These are phyloP conservation scores for Sebastes aleutianus DNA, from an alignment of 2,797 vertebrate species.

Conservation along the genomic window DNA sequence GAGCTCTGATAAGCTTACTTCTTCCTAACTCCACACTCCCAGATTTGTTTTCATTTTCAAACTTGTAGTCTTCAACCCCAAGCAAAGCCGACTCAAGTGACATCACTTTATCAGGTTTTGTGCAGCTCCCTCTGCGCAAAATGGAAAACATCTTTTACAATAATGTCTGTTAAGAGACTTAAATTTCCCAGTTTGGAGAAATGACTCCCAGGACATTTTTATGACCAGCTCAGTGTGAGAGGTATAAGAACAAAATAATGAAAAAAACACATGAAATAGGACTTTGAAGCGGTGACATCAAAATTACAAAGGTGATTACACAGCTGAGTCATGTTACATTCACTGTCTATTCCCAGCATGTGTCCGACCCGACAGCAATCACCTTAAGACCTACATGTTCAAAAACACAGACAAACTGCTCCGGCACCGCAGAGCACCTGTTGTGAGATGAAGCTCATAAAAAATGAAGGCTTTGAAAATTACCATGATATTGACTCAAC, in stretches of 20 bases:
- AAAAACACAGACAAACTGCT: not conserved
- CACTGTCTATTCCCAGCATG: slow-evolving; percentile 44
- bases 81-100: not conserved
- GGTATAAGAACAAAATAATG: slow-evolving; percentile 30
- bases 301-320: slow-evolving; percentile 52
- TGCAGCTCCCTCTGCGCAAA: not conserved
- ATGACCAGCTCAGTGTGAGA: slow-evolving; percentile 34
- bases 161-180: not conserved
- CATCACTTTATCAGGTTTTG: not conserved
- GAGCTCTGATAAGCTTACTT: not conserved
- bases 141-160: not conserved
- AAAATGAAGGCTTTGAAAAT: slow-evolving; percentile 5
- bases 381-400: not conserved
- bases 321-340: slow-evolving; percentile 59
- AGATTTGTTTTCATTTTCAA: not conserved
- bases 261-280: slow-evolving; percentile 50
- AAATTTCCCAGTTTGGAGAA: slow-evolving; percentile 11
- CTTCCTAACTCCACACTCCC: too few relatives aligned
- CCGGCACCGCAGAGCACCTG: slow-evolving; percentile 35
- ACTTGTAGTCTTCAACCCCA: not conserved
- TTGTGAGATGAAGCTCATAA: slow-evolving; percentile 13
- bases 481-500: not conserved
- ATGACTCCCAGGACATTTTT: slow-evolving; percentile 17
- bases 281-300: slow-evolving; percentile 57
- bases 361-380: slow-evolving; percentile 34